Evolutionary conservation across 2,888 invertebrate species (phyloP).

Genomic region (Alitta virens): DNA sequence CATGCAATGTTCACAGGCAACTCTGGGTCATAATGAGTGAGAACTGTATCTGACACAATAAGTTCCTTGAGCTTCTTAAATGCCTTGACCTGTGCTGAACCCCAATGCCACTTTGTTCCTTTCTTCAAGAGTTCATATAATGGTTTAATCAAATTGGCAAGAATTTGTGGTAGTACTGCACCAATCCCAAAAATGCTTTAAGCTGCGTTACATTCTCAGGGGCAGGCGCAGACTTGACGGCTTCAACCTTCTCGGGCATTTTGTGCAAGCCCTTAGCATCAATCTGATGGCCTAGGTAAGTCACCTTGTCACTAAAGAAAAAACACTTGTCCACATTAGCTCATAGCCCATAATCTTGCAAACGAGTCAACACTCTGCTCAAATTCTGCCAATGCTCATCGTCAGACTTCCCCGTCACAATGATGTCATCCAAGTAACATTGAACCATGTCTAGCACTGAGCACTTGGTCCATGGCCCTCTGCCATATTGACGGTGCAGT

Average conservation of each 20-base stretch:
- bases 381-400: too few relatives aligned
- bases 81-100: not conserved
- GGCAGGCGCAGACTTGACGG: not conserved
- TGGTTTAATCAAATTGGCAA: not conserved
- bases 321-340: too few relatives aligned
- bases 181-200: not conserved
- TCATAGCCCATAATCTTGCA: too few relatives aligned
- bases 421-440: too few relatives aligned
- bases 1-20: not conserved
- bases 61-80: conserved; percentile 1
- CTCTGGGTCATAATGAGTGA: conserved; percentile 9
- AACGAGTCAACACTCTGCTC: not conserved
- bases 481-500: too few relatives aligned
- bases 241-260: not conserved
- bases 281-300: not conserved
- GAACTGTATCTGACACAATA: not conserved
- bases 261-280: not conserved
- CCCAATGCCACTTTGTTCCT: not conserved
- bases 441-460: too few relatives aligned
- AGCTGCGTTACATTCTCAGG: not conserved
- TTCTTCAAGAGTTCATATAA: not conserved
- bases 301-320: too few relatives aligned
- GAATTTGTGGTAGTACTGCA: not conserved
- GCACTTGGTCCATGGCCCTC: too few relatives aligned
- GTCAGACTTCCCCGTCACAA: too few relatives aligned